Percentiles rank a stretch among this genome's conserved stretches.
Evolutionary conservation across 2,888 invertebrate genomes (phyloP).

Genomic region (Sycophila texana): DNA sequence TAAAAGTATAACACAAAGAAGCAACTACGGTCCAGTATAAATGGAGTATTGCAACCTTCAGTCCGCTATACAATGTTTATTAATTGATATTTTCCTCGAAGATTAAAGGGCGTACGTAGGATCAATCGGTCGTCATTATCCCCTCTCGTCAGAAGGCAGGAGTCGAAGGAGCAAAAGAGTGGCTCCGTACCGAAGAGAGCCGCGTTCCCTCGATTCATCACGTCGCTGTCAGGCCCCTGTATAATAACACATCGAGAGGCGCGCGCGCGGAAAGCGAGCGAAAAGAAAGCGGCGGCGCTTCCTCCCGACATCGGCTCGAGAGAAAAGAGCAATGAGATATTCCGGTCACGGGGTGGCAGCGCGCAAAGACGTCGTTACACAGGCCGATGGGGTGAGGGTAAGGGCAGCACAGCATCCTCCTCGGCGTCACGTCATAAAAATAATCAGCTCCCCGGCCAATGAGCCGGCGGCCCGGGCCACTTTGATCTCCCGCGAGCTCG

Average conservation of each 20-base stretch:
- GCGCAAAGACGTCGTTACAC: constrained; percentile 61
- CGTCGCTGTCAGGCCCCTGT: constrained; percentile 57
- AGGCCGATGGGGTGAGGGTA: constrained; percentile 59
- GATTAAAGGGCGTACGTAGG: constrained; percentile 48
- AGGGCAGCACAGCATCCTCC: constrained; percentile 69
- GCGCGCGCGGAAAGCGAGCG: constrained; percentile 42
- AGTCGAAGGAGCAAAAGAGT: constrained; percentile 3
- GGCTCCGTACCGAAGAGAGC: constrained; percentile 8
- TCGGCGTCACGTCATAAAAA: constrained; percentile 74
- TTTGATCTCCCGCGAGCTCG: constrained; percentile 68
- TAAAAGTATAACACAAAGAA: too few relatives aligned
- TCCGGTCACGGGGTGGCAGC: constrained; percentile 69
- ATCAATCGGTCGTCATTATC: constrained; percentile 45
- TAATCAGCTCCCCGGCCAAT: constrained; percentile 73
- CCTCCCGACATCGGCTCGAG: neutral
- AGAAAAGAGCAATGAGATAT: constrained; percentile 65
- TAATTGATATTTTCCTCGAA: constrained; percentile 38
- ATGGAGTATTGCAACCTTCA: neutral
- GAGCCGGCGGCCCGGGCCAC: constrained; percentile 66
- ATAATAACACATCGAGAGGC: constrained; percentile 56
- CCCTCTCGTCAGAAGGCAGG: constrained; percentile 3
- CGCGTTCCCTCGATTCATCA: constrained; percentile 59
- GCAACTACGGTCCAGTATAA: too few relatives aligned
- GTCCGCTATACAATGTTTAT: constrained; percentile 36
- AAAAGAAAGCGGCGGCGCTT: constrained; percentile 53